phyloP scores from a whole-genome alignment of 2,888 invertebrate species.

The Dicyrtoma fusca region DNA sequence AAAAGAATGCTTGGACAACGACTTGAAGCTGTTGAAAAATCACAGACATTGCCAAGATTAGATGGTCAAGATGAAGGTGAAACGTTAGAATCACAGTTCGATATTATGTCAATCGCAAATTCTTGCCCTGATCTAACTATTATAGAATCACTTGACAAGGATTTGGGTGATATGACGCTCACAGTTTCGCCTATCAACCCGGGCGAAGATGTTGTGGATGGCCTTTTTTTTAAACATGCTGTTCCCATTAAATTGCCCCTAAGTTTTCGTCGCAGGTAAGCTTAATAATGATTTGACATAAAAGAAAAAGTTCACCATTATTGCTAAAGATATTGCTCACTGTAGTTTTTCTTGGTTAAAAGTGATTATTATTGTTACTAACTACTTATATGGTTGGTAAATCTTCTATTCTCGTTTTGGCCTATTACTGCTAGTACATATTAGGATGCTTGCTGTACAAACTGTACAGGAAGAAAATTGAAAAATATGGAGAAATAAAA shows the following conservation, averaged over 20 bases:
- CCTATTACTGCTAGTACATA: too few species aligned
- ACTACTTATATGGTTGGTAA: too few species aligned
- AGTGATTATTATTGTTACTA: too few species aligned
- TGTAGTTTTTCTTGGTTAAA: too few species aligned
- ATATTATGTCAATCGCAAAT: constrained; percentile 53
- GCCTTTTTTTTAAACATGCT: constrained; percentile 38
- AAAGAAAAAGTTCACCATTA: too few species aligned
- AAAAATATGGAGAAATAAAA: too few species aligned
- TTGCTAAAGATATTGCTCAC: too few species aligned
- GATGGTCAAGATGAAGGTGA: constrained; percentile 56
- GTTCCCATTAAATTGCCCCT: constrained; percentile 51
- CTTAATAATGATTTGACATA: constrained; percentile 22
- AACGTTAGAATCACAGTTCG: constrained; percentile 51
- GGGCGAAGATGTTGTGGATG: constrained; percentile 50
- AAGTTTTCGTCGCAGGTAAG: constrained; percentile 54
- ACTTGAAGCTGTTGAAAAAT: constrained; percentile 47
- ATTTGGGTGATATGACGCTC: constrained; percentile 40
- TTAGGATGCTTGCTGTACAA: too few species aligned
- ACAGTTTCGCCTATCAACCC: constrained; percentile 29
- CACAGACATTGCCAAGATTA: constrained; percentile 54
- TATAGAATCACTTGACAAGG: constrained; percentile 44
- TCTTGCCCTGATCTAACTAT: constrained; percentile 56
- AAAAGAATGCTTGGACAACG: constrained; percentile 52
- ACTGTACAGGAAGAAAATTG: too few species aligned
- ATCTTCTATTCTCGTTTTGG: not conserved